A percentile compares a stretch with the other conserved stretches of the same genome.
Conservation (phyloP, 2,888 invertebrate species). For the Cryptosula pallasiana region DNA sequence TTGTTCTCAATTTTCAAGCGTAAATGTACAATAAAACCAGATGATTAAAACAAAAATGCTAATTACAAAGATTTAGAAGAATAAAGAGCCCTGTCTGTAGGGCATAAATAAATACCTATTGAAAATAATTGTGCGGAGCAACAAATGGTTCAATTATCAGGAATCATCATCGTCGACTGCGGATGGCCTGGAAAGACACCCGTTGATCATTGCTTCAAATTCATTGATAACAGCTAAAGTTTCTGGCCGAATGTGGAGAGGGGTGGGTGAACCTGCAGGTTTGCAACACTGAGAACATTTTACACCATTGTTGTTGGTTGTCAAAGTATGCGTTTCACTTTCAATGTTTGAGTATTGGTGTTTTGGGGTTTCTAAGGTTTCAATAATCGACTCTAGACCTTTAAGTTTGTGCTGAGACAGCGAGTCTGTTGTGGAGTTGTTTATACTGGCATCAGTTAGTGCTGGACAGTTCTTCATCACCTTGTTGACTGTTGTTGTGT, state of each 20-base stretch:
- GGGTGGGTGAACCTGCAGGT: background rate
- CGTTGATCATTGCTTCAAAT: constrained; percentile 15
- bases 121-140: no score
- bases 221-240: constrained; percentile 3
- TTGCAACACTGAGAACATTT: background rate
- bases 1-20: no score
- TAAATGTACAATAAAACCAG: no score
- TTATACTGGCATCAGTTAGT: background rate
- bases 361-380: background rate
- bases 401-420: constrained; percentile 5
- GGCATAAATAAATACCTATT: no score
- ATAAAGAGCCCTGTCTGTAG: no score
- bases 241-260: constrained; percentile 8
- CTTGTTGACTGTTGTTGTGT: constrained; percentile 1
- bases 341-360: background rate
- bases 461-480: background rate
- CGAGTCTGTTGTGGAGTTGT: background rate
- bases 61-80: no score
- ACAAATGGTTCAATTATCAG: background rate
- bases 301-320: background rate
- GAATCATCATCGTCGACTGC: background rate
- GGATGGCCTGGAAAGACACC: background rate
- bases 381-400: constrained; percentile 18
- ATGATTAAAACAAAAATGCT: no score
- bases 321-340: background rate